Base-by-base conservation (phyloP, 1,140 invertebrate species). In the Anoplophora glabripennis region DNA sequence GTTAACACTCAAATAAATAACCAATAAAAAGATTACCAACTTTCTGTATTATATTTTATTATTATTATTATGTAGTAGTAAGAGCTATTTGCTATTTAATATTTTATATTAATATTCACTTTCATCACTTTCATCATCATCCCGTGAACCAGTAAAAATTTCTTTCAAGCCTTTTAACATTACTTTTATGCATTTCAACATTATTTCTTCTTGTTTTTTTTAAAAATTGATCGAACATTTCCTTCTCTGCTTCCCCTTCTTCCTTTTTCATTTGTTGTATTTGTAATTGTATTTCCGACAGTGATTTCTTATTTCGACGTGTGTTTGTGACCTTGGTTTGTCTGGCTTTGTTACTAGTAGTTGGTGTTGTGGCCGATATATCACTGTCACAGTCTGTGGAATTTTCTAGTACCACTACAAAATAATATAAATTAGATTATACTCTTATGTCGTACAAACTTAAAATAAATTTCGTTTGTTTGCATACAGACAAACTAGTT, bases 181-280 rank as follows among this genome's bases (percentile, higher is more conserved):
- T 28, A 28, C 40, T 42, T 42, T 17, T 42, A n/a, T 14, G 12
- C 17, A 12, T 42, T 42, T 42, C 17, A 14, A 17, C 17, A 42
- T 42, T 42, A n/a, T 42, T 42, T 42, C 40, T 42, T 12, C 40
- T n/a, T 42, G 40, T 42, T 42, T 42, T 42, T n/a, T 42, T n/a
- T 42, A 42, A 42, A 42, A 42, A 42, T 12, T 42, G 17, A 42
- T 42, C 21, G 12, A 12, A 14, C 17, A 34, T n/a, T 21, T 34
- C 45, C 21, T 21, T 18, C 21, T 8, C 14, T 12, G 45, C 14
- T 21, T 18, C 17, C 21, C 21, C 21, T 21, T 66, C 28, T 33
- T 28, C 4, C 17, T 42, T 42, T 28, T 28, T 28, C 21, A 28
- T 28, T 28, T 28, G 21, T 28, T 28, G 21, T 28, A 28, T 28